Percentiles rank a stretch among this genome's conserved stretches.
Conservation (phyloP, 2,797 vertebrate genomes). For the Trachurus trachurus region DNA sequence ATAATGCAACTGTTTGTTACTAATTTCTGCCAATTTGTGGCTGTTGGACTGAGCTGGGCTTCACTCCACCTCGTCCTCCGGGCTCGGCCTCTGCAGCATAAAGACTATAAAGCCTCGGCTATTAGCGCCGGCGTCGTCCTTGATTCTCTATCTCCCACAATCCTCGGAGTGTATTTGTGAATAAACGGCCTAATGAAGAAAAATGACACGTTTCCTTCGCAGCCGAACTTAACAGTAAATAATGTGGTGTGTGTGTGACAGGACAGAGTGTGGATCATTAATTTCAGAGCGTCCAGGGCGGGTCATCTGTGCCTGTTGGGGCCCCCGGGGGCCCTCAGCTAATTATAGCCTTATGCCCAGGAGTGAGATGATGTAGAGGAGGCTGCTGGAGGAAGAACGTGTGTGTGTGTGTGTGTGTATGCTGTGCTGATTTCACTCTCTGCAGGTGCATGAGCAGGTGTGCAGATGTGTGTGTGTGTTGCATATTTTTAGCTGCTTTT, state of each 20-base stretch:
- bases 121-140: constrained; percentile 20
- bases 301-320: constrained; percentile 63
- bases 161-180: constrained; percentile 48
- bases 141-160: constrained; percentile 26
- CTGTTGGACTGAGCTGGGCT: not conserved
- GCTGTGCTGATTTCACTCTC: not conserved
- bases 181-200: constrained; percentile 61
- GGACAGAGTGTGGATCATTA: constrained; percentile 70
- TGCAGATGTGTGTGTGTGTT: constrained; percentile 10
- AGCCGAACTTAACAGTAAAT: constrained; percentile 61
- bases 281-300: constrained; percentile 57
- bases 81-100: not conserved
- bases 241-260: constrained; percentile 56
- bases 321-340: constrained; percentile 48
- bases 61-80: not conserved
- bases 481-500: not conserved
- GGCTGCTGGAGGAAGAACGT: constrained; percentile 11
- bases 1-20: not conserved
- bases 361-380: constrained; percentile 56
- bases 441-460: not conserved
- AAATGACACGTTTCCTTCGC: constrained; percentile 34
- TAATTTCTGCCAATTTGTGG: constrained; percentile 16
- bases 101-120: constrained; percentile 8
- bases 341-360: constrained; percentile 70
- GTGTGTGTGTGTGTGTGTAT: not conserved